Evolutionary conservation across 2,888 invertebrate species (phyloP), one percentile per base, ranked within the genome.

Genomic region (Chymomyza amoena): DNA sequence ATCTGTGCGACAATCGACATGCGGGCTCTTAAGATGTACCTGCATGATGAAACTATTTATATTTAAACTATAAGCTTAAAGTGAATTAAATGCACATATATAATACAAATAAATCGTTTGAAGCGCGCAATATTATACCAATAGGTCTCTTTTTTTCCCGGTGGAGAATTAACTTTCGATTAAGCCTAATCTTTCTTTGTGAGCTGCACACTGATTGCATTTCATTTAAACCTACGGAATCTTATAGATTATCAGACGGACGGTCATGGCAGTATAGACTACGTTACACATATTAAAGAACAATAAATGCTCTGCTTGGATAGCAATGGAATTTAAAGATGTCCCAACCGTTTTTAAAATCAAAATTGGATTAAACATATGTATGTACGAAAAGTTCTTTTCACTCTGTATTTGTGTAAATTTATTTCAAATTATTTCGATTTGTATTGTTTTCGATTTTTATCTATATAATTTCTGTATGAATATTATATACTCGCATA

Each of bases 1-100:
- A 89, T 70, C 79, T 91, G 25, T 86, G 87, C 69, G 91, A 91
- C 73, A 92, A 91, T 74, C 80, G 90, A 7, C 83, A 84, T 18
- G 76, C 82, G 4, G 90, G 86, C 13, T 85, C 73, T 54, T 78
- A 77, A 39, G 28, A 18, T 54, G 1, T 54, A 54, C 9, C 9
- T 54, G 13, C 13, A 13, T 45, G 6, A 6, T 20, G 2, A 32
- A 67, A 39, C 50, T 64, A 66, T 56, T 10, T 25, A 66, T 45
- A 63, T 39, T 52, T 25, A 7, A 3, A 6, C 10, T 13, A 13
- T 45, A 45, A 45, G 39, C 13, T 45, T 45, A 45, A 45, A 13
- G 13, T 45, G 39, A 13, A 45, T 45, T 15, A 45, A 6, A 45
- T 13, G 39, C 39, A 32, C 32, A 32, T 32, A 32, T 32, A 45